Evolutionary conservation across 2,888 invertebrate species (phyloP).

Genomic region (Protonemura montana): DNA sequence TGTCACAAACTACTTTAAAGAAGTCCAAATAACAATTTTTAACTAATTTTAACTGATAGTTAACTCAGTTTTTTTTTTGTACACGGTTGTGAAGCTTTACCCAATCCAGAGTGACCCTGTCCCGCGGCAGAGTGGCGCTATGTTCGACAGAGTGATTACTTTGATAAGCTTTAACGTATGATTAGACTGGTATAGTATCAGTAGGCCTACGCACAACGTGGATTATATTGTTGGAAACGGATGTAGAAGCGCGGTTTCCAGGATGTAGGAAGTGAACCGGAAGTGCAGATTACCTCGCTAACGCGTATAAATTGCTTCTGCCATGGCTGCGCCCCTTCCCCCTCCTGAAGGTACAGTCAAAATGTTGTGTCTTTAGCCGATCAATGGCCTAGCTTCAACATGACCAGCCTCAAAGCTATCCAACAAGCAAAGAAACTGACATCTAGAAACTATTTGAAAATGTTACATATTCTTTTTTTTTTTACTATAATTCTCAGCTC

Average conservation of each 20-base stretch:
- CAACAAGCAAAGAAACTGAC: background rate
- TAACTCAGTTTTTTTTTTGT: no score
- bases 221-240: conserved; percentile 13
- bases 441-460: background rate
- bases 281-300: conserved; percentile 43
- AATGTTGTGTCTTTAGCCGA: background rate
- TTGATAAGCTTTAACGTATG: conserved; percentile 7
- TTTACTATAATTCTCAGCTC: background rate
- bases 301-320: conserved; percentile 38
- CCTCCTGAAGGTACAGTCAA: background rate
- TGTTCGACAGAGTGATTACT: conserved; percentile 27
- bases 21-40: no score
- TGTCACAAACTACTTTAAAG: no score
- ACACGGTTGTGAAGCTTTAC: no score
- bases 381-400: background rate
- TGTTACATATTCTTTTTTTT: background rate
- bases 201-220: conserved; percentile 1
- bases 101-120: no score
- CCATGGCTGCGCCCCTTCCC: background rate
- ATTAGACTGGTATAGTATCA: background rate
- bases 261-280: conserved; percentile 38
- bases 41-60: no score
- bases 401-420: no score
- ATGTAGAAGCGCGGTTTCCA: conserved; percentile 32
- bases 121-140: background rate